A percentile compares a stretch with the other conserved stretches of the same genome.
Evolutionary conservation across 2,888 invertebrate species (phyloP).

Genomic region (Callinectes sapidus): DNA sequence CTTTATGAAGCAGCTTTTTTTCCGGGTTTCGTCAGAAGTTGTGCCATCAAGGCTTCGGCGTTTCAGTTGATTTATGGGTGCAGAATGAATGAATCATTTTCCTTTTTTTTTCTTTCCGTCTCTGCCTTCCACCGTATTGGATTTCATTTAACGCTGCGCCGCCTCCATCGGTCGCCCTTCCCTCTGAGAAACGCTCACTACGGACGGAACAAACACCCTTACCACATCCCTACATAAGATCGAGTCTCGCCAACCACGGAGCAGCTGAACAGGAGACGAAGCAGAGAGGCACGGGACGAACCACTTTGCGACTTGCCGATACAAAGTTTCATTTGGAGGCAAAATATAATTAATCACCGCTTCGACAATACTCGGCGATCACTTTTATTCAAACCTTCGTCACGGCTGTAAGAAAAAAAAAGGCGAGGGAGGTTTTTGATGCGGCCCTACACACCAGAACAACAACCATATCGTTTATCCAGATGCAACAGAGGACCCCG

Average conservation of each 20-base stretch:
- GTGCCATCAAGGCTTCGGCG: constrained; percentile 67
- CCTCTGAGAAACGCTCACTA: constrained; percentile 41
- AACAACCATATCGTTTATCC: constrained; percentile 69
- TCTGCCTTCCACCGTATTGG: constrained; percentile 69
- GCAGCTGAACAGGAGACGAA: constrained; percentile 11
- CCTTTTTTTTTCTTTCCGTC: constrained; percentile 67
- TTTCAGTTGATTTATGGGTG: constrained; percentile 68
- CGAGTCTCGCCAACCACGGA: background rate
- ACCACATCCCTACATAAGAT: background rate
- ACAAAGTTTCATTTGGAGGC: constrained; percentile 69
- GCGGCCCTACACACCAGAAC: constrained; percentile 66
- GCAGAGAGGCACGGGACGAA: constrained; percentile 51
- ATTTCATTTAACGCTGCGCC: constrained; percentile 65
- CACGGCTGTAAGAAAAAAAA: constrained; percentile 58
- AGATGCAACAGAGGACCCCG: constrained; percentile 56
- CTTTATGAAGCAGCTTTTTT: constrained; percentile 60
- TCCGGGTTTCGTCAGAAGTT: constrained; percentile 66
- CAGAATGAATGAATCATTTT: constrained; percentile 69
- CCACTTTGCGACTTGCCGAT: constrained; percentile 52
- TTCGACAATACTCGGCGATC: constrained; percentile 68
- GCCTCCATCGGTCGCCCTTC: constrained; percentile 58
- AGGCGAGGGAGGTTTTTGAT: constrained; percentile 67
- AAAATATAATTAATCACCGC: constrained; percentile 68
- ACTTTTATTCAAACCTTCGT: constrained; percentile 69
- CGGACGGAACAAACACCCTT: constrained; percentile 39